Evolutionary conservation across 1,140 invertebrate genomes (phyloP).

Genomic region (Matsumurasca onukii): DNA sequence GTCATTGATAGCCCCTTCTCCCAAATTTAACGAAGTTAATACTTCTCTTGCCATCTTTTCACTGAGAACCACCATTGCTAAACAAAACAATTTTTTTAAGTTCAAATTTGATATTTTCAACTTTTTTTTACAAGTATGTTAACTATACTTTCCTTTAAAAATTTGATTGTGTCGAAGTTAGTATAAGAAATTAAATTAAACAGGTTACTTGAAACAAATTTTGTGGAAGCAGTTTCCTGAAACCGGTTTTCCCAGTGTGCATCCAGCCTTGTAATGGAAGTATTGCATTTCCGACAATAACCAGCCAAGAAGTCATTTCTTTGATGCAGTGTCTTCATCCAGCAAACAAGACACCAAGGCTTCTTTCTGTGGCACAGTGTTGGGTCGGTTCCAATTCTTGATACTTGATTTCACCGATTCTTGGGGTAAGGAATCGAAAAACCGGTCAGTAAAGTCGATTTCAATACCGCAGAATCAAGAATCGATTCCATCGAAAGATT

Average conservation of each 20-base stretch:
- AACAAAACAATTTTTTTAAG: neutral
- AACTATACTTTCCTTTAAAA: neutral
- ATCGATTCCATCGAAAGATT: too few species aligned
- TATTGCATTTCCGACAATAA: neutral
- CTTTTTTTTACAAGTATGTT: neutral
- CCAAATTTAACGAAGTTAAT: neutral
- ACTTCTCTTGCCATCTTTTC: neutral
- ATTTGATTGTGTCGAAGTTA: neutral
- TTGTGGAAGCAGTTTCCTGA: neutral
- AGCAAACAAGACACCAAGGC: neutral
- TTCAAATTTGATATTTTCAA: neutral
- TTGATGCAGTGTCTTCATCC: neutral
- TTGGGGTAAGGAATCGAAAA: too few species aligned
- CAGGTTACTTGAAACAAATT: neutral
- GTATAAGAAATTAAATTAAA: neutral
- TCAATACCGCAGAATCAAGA: too few species aligned
- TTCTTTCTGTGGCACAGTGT: neutral
- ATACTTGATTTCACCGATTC: too few species aligned
- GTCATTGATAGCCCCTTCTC: slow-evolving; percentile 1
- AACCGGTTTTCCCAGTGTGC: too few species aligned
- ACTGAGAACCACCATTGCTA: slow-evolving; percentile 8
- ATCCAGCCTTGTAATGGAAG: neutral
- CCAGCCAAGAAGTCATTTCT: neutral
- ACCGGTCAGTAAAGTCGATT: too few species aligned
- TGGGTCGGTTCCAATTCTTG: too few species aligned